Base-by-base conservation (phyloP, 2,113 vertebrate genomes). In the Ancistrus triradiatus region DNA sequence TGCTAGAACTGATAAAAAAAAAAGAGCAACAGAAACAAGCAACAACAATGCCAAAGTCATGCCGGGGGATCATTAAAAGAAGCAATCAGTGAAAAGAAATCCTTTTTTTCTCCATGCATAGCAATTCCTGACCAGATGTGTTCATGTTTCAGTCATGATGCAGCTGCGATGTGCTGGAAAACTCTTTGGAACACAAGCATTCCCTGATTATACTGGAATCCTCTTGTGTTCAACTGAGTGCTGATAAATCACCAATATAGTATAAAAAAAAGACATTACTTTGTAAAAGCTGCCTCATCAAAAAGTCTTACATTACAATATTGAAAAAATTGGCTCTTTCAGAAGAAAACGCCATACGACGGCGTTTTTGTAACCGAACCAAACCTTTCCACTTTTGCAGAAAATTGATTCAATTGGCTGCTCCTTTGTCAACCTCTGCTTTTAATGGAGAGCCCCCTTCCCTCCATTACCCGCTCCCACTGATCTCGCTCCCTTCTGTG, bases 1-100 rank as follows among this genome's bases (percentile, higher is more conserved):
- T 98, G 96, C 94, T 94, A 97, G 93, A 95, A 95, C 91, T 86
- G 93, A 96, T 95, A 37, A 66, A 73, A 68, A 74, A 72, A 74
- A 82, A 78, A 71, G 15, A 47, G 52, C 47, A 52, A 49, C 64
- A 31, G 52, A 67, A 40, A 55, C 63, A 44, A 64, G 58, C 61
- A 72, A 82, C 47, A 56, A 76, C 35, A 76, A 78, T 63, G 63
- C 66, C 61, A 38, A 74, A 74, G 44, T 55, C 69, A 68, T 64
- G 60, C 59, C 49, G 78, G 80, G 81, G 77, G 72, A 69, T 75
- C 81, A 69, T 63, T 78, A 37, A 56, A 58, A 50, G 68, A n/a
- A 70, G 33, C 50, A 58, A 58, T 25, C 63, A 59, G 46, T 73
- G 75, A 77, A 72, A 58, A 78, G 66, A 77, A 64, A 61, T 75